phyloP scores from a whole-genome alignment of 2,888 invertebrate species.

The Andrena chrysosceles region DNA sequence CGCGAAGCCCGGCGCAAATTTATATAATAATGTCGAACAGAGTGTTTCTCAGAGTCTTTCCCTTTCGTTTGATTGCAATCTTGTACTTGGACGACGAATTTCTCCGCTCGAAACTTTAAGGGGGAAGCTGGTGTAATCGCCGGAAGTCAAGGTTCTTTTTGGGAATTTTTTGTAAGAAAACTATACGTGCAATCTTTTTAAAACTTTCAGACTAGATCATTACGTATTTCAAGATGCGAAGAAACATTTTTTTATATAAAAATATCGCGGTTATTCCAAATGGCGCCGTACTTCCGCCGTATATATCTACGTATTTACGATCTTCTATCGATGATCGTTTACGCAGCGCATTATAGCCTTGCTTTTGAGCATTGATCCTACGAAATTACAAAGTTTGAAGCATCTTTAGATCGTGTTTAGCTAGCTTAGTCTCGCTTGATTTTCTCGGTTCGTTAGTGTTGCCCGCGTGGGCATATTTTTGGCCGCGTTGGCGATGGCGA shows the following conservation, averaged over 20 bases:
- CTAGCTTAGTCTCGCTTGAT: background rate
- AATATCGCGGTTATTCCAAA: too few relatives aligned
- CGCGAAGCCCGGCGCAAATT: slow-evolving; percentile 50
- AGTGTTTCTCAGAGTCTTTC: background rate
- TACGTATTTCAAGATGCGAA: too few relatives aligned
- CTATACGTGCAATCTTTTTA: too few relatives aligned
- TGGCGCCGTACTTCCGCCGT: too few relatives aligned
- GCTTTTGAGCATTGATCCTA: too few relatives aligned
- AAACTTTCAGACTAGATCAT: too few relatives aligned
- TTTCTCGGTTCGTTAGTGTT: slow-evolving; percentile 32
- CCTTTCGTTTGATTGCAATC: slow-evolving; percentile 15
- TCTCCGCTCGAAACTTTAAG: background rate
- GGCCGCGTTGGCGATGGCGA: slow-evolving; percentile 36
- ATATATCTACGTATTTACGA: background rate
- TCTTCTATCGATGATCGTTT: background rate
- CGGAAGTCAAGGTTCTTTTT: too few relatives aligned
- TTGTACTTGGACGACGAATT: background rate
- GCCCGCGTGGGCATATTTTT: slow-evolving; percentile 42
- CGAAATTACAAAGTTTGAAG: too few relatives aligned
- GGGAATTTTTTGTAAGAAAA: too few relatives aligned
- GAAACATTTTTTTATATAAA: too few relatives aligned
- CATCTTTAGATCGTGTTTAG: background rate
- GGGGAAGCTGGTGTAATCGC: too few relatives aligned
- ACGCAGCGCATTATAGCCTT: too few relatives aligned
- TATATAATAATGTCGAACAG: slow-evolving; percentile 40